These are phyloP conservation scores for Spheniscus humboldti DNA, from an alignment of 2,797 vertebrate genomes.

Conservation along the genomic window DNA sequence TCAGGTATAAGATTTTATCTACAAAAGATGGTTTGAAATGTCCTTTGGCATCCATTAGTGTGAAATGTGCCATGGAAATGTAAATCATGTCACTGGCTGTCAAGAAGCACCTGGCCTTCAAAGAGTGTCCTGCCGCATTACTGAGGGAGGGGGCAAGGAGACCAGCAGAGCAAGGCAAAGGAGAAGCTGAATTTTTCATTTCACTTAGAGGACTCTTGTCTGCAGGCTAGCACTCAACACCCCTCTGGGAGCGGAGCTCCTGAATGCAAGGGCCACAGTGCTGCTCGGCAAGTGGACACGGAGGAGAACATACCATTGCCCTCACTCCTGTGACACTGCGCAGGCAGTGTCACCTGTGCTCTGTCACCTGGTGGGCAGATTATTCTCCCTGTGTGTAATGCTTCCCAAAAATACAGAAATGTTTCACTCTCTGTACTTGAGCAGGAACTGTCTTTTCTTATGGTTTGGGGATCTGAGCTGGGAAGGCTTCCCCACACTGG, in stretches of 20 bases:
- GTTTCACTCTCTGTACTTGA: background rate
- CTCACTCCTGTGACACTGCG: background rate
- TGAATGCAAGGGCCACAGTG: background rate
- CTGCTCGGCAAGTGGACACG: background rate
- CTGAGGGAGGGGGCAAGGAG: background rate
- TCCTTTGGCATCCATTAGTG: slow-evolving; percentile 15
- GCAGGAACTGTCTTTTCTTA: background rate
- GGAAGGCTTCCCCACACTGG: background rate
- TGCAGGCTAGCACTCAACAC: background rate
- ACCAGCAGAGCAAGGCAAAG: background rate
- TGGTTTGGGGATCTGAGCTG: background rate
- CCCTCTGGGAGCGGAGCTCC: background rate
- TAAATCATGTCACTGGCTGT: background rate
- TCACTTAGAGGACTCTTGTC: background rate
- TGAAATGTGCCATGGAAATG: slow-evolving; percentile 9
- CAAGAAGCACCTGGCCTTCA: background rate
- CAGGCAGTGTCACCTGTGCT: background rate
- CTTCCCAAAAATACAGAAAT: background rate
- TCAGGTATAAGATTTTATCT: background rate
- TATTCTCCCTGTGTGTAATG: background rate
- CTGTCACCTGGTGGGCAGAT: background rate
- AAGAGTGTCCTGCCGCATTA: background rate
- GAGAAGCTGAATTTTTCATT: background rate
- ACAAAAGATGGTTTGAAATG: background rate
- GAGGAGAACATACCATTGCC: background rate